phyloP scores from a whole-genome alignment of 2,113 vertebrate genomes.

The Stictonetta naevosa region DNA sequence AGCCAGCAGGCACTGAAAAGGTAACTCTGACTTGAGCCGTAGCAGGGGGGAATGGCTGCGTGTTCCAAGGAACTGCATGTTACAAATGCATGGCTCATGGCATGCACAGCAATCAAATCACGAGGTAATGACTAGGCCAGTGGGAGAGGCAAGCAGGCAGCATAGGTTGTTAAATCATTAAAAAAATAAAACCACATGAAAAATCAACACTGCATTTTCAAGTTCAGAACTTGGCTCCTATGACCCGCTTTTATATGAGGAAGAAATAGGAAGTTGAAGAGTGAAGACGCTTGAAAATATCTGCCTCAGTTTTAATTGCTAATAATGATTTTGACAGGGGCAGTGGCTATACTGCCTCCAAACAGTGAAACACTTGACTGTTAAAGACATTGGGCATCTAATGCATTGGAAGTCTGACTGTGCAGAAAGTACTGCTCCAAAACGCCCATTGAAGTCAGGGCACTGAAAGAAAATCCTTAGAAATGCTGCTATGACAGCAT shows the following conservation, averaged over 20 bases:
- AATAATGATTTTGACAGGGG: background rate
- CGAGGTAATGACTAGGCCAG: background rate
- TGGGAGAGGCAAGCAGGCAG: background rate
- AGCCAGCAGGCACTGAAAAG: background rate
- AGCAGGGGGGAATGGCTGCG: background rate
- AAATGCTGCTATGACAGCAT: background rate
- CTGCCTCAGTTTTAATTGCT: background rate
- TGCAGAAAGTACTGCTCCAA: background rate
- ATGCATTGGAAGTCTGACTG: background rate
- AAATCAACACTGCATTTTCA: rapidly evolving
- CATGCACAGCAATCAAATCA: background rate
- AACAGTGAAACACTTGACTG: background rate
- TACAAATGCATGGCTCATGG: background rate
- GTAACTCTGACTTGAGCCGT: background rate
- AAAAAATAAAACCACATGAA: background rate
- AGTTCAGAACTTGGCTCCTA: background rate
- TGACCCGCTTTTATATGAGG: background rate
- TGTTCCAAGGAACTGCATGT: background rate
- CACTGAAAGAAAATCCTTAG: background rate
- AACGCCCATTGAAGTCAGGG: background rate
- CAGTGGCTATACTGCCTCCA: background rate
- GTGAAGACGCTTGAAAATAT: background rate
- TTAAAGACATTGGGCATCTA: background rate
- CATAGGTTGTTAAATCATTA: background rate
- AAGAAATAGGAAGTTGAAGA: background rate